A percentile compares a stretch with the other conserved stretches of the same genome.
Conservation (phyloP, 2,888 invertebrate genomes). For the Acrobasis consociella region DNA sequence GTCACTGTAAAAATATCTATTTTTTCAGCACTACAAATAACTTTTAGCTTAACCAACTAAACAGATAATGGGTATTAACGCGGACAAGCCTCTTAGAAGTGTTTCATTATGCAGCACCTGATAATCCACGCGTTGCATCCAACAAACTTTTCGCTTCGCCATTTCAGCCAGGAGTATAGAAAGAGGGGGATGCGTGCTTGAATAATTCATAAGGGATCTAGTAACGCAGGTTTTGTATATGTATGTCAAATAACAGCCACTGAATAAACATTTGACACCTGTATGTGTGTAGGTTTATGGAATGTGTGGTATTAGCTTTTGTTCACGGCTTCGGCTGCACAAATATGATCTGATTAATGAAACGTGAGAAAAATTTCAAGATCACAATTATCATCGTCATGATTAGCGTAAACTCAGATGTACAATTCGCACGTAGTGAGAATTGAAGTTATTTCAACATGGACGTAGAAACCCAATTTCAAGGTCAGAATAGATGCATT, state of each 20-base stretch:
- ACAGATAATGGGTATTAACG: constrained; percentile 3
- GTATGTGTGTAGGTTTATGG: constrained; percentile 4
- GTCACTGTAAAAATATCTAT: too few relatives aligned
- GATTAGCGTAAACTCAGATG: too few relatives aligned
- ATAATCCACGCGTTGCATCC: constrained; percentile 53
- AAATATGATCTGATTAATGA: too few relatives aligned
- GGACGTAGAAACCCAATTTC: too few relatives aligned
- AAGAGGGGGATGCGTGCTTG: constrained; percentile 21
- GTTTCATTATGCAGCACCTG: constrained; percentile 50
- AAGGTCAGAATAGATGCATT: too few relatives aligned
- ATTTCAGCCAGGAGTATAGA: constrained; percentile 46
- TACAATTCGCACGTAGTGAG: too few relatives aligned
- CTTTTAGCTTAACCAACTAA: neutral
- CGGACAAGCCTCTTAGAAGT: constrained; percentile 8
- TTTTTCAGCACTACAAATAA: too few relatives aligned
- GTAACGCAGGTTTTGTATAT: constrained; percentile 19
- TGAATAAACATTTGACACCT: constrained; percentile 17
- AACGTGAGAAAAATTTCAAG: too few relatives aligned
- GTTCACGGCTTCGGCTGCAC: too few relatives aligned
- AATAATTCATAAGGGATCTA: constrained; percentile 20
- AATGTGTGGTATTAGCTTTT: neutral
- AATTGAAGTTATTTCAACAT: too few relatives aligned
- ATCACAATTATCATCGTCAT: too few relatives aligned
- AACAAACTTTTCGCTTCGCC: constrained; percentile 53
- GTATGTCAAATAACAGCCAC: constrained; percentile 17